Evolutionary conservation across 2,888 invertebrate species (phyloP), one percentile per base, ranked within the genome.

Genomic region (Amblyjoppa fuscipennis): DNA sequence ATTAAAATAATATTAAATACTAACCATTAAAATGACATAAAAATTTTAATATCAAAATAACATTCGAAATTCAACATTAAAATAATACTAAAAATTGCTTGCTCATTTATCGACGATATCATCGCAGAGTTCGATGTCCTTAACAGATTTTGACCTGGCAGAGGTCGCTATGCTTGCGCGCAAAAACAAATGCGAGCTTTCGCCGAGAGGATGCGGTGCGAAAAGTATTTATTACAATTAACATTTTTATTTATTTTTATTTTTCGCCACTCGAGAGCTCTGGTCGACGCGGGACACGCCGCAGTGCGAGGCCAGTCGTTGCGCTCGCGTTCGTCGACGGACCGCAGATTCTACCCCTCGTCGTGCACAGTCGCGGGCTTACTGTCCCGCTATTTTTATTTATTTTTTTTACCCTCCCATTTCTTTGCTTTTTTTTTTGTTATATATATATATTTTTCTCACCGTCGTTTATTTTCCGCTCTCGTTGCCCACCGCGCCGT

Each of bases 181-280:
- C 2, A 73, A 56, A 38, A 34, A 56, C 3, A 34, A 34, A 61
- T 16, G 31, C 61, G 61, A 31, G 4, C 5, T 31, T 16, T 31
- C 7, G 31, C 64, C 31, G 34, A 16, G 31, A 6, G 31, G 31
- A 20, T 20, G 16, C 34, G 34, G 31, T 34, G 64, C 7, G 31
- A 49, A 71, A 80, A 64, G 53, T 51, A 80, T 73, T 71, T 80
- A 71, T 80, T 71, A 79, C 70, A 79, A 80, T 80, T 66, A 80
- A 73, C 80, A 53, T 64, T 64, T 64, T 51, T 71, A 71, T 79
- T 61, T 51, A 53, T 64, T 6, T 51, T 13, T 49, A 25, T 71
- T 71, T 25, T 31, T 13, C 13, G 20, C 13, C 56, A 38, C 38
- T 56, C 41, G 13, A 41, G 13, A 38, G 66, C 53, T 53, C 16